Percentiles rank a stretch among this genome's conserved stretches.
phyloP scores from a whole-genome alignment of 2,113 vertebrate species.

The Pollachius pollachius region DNA sequence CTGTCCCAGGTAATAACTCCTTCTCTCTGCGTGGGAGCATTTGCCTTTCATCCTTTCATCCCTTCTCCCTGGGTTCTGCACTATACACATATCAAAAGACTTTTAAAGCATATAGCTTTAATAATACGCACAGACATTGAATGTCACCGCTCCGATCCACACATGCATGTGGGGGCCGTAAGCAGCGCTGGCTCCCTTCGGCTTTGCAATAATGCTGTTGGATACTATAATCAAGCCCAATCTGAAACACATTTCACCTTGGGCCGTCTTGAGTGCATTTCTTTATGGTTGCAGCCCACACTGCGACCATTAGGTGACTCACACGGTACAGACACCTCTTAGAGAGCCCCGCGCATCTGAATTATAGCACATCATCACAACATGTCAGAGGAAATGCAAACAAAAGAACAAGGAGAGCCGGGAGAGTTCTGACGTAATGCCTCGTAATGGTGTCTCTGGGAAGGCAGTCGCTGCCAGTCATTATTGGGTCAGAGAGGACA shows the following conservation, averaged over 20 bases:
- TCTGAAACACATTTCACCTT: neutral
- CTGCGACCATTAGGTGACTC: neutral
- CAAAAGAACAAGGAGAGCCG: constrained; percentile 21
- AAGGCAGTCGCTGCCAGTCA: constrained; percentile 5
- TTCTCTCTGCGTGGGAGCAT: constrained; percentile 21
- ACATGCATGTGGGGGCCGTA: neutral
- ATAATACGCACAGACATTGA: neutral
- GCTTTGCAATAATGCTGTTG: neutral
- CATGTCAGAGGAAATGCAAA: constrained; percentile 34
- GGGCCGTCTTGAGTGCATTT: neutral
- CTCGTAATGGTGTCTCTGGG: constrained; percentile 36
- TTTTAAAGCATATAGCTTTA: neutral
- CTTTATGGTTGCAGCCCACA: constrained; percentile 1
- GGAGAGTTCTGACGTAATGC: constrained; percentile 40
- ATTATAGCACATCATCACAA: constrained; percentile 53
- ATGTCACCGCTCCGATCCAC: neutral
- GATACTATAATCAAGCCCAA: neutral
- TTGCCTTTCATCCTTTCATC: neutral
- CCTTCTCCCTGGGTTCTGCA: constrained; percentile 8
- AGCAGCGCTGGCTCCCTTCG: neutral
- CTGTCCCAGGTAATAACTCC: constrained; percentile 63
- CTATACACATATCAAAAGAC: neutral
- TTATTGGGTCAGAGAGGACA: no score
- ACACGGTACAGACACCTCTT: neutral
- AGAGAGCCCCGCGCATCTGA: constrained; percentile 45